Evolutionary conservation across 1,140 invertebrate genomes (phyloP).

Genomic region (Caenorhabditis tropicalis): DNA sequence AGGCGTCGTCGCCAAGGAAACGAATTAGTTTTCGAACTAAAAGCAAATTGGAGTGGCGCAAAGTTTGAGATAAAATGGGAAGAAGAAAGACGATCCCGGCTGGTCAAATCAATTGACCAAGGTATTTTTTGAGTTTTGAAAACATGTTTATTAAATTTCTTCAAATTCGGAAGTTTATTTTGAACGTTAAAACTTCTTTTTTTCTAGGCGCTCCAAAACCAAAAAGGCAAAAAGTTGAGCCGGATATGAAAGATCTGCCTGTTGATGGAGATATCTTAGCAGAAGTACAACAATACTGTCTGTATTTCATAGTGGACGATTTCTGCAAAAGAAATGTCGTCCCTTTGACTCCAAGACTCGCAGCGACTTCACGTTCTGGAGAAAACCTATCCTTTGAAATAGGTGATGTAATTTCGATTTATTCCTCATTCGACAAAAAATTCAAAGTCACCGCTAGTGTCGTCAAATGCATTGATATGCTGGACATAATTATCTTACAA

Average conservation of each 20-base stretch:
- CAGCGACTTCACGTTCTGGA: not conserved
- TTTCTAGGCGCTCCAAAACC: not conserved
- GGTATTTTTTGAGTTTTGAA: no score
- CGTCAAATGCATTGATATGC: not conserved
- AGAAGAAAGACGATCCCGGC: no score
- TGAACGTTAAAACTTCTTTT: not conserved
- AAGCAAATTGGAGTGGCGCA: no score
- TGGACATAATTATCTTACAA: slow-evolving; percentile 8
- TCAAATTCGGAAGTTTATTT: no score
- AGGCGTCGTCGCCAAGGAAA: no score
- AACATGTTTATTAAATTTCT: no score
- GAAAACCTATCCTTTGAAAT: not conserved
- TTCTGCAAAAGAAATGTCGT: not conserved
- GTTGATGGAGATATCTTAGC: not conserved
- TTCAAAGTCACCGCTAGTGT: not conserved
- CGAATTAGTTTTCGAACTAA: no score
- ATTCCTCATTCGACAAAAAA: not conserved
- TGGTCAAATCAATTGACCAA: no score
- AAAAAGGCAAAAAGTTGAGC: not conserved
- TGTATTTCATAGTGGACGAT: not conserved
- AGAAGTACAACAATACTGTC: not conserved
- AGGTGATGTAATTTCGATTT: not conserved
- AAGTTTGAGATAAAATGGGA: no score
- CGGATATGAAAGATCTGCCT: not conserved
- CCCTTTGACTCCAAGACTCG: not conserved